phyloP scores from a whole-genome alignment of 2,888 invertebrate genomes.

The Pandemis cinnamomeana region DNA sequence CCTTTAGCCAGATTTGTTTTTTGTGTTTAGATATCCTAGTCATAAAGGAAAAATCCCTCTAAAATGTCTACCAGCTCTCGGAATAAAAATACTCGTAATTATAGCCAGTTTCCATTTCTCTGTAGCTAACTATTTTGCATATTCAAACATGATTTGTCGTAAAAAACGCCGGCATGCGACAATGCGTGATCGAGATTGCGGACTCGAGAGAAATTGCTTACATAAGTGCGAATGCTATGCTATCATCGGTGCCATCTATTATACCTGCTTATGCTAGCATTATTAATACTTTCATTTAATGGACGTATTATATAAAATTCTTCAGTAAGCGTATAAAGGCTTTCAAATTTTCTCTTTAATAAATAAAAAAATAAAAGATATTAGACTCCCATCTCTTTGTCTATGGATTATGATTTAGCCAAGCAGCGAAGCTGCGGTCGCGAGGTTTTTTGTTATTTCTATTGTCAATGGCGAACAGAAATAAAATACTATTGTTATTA shows the following conservation, averaged over 20 bases:
- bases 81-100: background rate
- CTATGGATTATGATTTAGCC: background rate
- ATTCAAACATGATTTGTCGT: constrained; percentile 20
- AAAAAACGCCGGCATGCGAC: constrained; percentile 31
- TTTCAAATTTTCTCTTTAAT: background rate
- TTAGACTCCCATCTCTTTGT: too few relatives aligned
- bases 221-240: constrained; percentile 35
- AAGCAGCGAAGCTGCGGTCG: background rate
- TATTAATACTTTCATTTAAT: constrained; percentile 2
- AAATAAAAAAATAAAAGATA: background rate
- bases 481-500: constrained; percentile 1
- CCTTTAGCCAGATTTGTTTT: too few relatives aligned
- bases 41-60: too few relatives aligned
- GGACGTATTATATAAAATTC: background rate
- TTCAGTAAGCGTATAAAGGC: background rate
- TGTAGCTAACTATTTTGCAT: constrained; percentile 18
- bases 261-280: constrained; percentile 3
- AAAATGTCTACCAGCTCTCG: too few relatives aligned
- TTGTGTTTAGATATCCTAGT: too few relatives aligned
- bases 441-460: background rate
- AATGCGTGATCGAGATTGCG: constrained; percentile 21
- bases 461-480: background rate
- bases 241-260: constrained; percentile 31
- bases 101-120: constrained; percentile 29
- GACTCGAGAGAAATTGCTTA: constrained; percentile 36